Percentiles rank a stretch among this genome's conserved stretches.
phyloP scores from a whole-genome alignment of 2,888 invertebrate species.

The Drosophila antonietae region DNA sequence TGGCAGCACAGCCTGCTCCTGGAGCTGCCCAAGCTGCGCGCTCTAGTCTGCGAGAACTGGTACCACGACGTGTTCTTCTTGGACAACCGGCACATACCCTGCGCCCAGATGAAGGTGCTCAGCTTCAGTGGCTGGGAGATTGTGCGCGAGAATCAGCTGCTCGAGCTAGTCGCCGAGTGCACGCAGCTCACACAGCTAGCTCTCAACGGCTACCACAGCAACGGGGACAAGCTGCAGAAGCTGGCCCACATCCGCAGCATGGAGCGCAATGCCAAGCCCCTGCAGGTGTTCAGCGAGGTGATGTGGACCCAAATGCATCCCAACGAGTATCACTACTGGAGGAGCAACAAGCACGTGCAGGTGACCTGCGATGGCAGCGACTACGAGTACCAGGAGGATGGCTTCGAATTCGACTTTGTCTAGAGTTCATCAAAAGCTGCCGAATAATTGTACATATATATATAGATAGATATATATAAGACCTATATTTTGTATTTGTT shows the following conservation, averaged over 20 bases:
- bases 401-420: no score
- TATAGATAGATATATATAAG: no score
- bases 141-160: constrained; percentile 52
- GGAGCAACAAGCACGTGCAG: no score
- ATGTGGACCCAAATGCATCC: no score
- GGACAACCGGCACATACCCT: constrained; percentile 62
- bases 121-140: constrained; percentile 73
- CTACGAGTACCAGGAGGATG: no score
- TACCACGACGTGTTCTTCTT: constrained; percentile 65
- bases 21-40: constrained; percentile 61
- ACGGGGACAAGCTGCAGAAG: constrained; percentile 51
- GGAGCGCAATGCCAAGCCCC: no score
- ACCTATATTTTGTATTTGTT: no score
- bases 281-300: no score
- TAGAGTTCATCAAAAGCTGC: no score
- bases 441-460: no score
- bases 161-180: constrained; percentile 63
- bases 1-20: constrained; percentile 61
- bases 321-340: no score
- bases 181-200: constrained; percentile 50
- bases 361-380: no score
- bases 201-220: constrained; percentile 62
- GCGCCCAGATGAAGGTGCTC: constrained; percentile 62
- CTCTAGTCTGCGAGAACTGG: constrained; percentile 68
- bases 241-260: constrained; percentile 10